Evolutionary conservation across 2,113 vertebrate species (phyloP), one percentile per base, ranked within the genome.

Genomic region (Rana temporaria): DNA sequence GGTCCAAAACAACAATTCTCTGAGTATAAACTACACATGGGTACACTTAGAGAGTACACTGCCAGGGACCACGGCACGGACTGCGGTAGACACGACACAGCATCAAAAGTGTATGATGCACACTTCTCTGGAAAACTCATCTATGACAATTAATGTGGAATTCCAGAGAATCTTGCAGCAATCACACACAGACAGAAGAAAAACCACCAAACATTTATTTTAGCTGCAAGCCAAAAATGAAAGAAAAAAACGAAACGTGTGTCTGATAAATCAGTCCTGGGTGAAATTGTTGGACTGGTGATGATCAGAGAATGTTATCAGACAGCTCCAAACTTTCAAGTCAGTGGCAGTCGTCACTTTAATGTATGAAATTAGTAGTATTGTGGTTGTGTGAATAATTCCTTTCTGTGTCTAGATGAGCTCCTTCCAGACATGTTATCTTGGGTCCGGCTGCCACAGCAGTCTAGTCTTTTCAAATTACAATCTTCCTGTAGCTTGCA

Each of bases 401-500:
- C 30, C 60, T 38, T 63, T 48, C 6, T 65, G 57, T 65, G 59
- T 63, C 59, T 63, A 63, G 11, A 76, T 76, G 59, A 20, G 56
- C 24, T 34, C 24, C 22, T 55, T 38, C 76, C 76, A 78, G 62
- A 78, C 63, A 34, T 57, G 77, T 32, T 60, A 79, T 79, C 77
- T 68, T 18, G 30, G 32, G 67, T 52, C 77, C 77, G 68, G 64
- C 64, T 34, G 64, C 52, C n/a, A 59, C 26, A 38, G 65, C 77
- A 56, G 64, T 57, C 77, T 79, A 69, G 30, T 68, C 77, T 34
- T 42, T 69, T 14, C 53, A 68, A 79, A 79, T 68, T 68, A 79
- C 63, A 59, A 66, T 79, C 48, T 78, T 67, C 32, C 22, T 65
- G 48, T 59, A 26, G 77, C 63, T 69, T 22, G 24, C 63, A 65